A percentile compares a stretch with the other conserved stretches of the same genome.
phyloP scores from a whole-genome alignment of 2,888 invertebrate genomes.

The Drosophila yooni region DNA sequence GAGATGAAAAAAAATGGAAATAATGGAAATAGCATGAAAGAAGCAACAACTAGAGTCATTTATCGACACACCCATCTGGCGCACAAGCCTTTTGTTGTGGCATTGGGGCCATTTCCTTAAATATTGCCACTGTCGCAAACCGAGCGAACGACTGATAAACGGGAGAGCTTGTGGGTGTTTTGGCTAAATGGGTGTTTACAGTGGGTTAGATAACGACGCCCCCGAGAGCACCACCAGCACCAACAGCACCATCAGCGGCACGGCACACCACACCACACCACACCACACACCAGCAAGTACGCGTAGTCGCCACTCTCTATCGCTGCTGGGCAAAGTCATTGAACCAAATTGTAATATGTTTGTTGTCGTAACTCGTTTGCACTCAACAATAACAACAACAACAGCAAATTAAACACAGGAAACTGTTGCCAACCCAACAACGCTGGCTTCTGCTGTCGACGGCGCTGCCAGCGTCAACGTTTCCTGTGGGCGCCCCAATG shows the following conservation, averaged over 20 bases:
- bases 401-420: slow-evolving; percentile 69
- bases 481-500: slow-evolving; percentile 83
- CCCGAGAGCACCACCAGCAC: slow-evolving; percentile 25
- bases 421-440: slow-evolving; percentile 77
- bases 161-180: slow-evolving; percentile 54
- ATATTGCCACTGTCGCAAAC: slow-evolving; percentile 20
- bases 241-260: not conserved
- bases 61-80: slow-evolving; percentile 61
- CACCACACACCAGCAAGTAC: not conserved
- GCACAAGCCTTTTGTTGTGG: slow-evolving; percentile 44
- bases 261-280: not conserved
- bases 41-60: slow-evolving; percentile 14
- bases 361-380: slow-evolving; percentile 80
- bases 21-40: slow-evolving; percentile 2
- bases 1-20: not conserved
- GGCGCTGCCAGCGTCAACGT: slow-evolving; percentile 63
- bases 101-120: slow-evolving; percentile 35
- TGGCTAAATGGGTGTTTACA: slow-evolving; percentile 63
- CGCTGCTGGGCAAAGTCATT: slow-evolving; percentile 77
- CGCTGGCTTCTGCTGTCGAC: slow-evolving; percentile 48
- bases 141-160: slow-evolving; percentile 28
- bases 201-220: slow-evolving; percentile 61
- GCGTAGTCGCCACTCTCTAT: slow-evolving; percentile 24
- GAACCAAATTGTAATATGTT: slow-evolving; percentile 79
- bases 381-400: slow-evolving; percentile 50